Conservation (phyloP, 2,113 vertebrate species). For the Sinocyclocheilus rhinocerous region DNA sequence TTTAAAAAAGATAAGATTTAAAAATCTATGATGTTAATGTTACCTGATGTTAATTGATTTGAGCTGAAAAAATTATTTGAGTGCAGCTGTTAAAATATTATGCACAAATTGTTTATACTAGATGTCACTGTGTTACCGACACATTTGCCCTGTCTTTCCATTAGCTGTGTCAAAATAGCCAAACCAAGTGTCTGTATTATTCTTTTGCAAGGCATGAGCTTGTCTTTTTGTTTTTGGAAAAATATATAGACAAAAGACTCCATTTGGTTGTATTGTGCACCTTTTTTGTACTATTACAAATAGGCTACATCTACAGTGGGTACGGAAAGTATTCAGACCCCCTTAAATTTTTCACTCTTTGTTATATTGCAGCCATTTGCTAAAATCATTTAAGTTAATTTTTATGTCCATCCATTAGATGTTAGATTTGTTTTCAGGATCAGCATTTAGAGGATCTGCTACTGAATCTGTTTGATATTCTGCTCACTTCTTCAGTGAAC, state of each 20-base stretch:
- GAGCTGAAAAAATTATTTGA: background rate
- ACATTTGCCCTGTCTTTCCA: background rate
- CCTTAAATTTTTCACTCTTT: too few species aligned
- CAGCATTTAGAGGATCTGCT: background rate
- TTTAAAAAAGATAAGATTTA: background rate
- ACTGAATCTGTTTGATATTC: conserved; percentile 42
- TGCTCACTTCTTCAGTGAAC: conserved; percentile 39
- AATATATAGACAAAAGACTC: too few species aligned
- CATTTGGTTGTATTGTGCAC: too few species aligned
- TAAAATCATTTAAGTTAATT: too few species aligned
- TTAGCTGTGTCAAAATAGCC: background rate
- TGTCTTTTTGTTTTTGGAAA: too few species aligned
- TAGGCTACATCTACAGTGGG: background rate
- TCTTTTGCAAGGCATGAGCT: too few species aligned
- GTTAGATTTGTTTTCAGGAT: background rate
- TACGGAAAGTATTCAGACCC: too few species aligned
- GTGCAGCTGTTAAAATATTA: background rate
- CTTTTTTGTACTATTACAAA: background rate
- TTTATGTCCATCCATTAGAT: background rate
- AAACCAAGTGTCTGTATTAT: too few species aligned
- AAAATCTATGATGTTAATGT: background rate
- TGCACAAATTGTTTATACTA: background rate
- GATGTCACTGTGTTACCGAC: background rate
- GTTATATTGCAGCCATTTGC: too few species aligned
- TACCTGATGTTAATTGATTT: background rate